Base-by-base conservation (phyloP, 2,888 invertebrate genomes). In the Tenthredo amoena region DNA sequence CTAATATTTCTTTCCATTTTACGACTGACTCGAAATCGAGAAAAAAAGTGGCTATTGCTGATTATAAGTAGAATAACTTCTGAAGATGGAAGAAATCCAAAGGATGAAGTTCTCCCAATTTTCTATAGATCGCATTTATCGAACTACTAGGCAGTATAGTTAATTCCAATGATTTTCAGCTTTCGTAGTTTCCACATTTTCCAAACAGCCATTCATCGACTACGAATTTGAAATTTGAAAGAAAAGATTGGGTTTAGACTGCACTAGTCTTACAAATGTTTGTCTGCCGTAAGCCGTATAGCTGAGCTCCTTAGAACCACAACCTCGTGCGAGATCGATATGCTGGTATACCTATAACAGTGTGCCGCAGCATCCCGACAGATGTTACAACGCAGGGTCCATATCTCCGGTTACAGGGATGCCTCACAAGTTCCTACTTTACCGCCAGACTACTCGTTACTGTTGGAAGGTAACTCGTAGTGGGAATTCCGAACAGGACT, bases 281-380 rank as follows among this genome's bases (percentile, higher is more conserved):
- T 2, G 18, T 68, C 34, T 34, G 34, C 34, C 68, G 68, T 34
- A 34, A 15, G 34, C 34, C 68, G 68, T 34, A 34, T 34, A 18
- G 7, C 26, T 21, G 18, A 43, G 26, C 31, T 31, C 31, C 50
- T 12, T 0, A 62, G 50, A 62, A 62, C 62, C 6, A 37, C 12
- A 5, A 26, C 62, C 40, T 74, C 72, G 26, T 62, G 15, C 15
- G 47, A 65, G 74, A 87, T 87, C 87, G 86, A 87, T 87, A 86
- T 43, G 26, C 26, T 26, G 74, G 50, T 68, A 58, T 34, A 84
- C 81, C 21, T 18, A 21, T n/a, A 3, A 21, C 40, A 40, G 21
- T 31, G 81, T 77, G 74, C 79, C 55, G 55, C 86, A 81, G 79
- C 62, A 68, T 74, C 82, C 72, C 87, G 86, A 86, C 10, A 72